Conservation (phyloP, 2,888 invertebrate genomes). For the Aphelenchoides bicaudatus region DNA sequence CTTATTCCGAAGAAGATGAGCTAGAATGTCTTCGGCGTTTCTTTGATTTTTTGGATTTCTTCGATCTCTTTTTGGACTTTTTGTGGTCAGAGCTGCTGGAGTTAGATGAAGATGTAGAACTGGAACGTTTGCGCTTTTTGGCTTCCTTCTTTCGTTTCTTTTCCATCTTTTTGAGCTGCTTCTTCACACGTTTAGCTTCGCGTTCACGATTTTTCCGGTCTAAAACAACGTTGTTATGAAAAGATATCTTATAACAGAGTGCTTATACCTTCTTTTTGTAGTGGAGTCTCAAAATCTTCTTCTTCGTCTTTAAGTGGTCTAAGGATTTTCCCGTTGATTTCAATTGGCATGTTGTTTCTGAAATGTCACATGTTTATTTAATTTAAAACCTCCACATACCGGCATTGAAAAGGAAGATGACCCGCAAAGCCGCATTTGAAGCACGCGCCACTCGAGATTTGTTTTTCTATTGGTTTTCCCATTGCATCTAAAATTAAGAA, state of each 20-base stretch:
- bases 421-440: slow-evolving; percentile 61
- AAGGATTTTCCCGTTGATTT: slow-evolving; percentile 39
- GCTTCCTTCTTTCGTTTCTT: slow-evolving; percentile 25
- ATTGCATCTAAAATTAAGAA: slow-evolving; percentile 19
- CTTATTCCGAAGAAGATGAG: slow-evolving; percentile 13
- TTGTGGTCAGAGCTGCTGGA: slow-evolving; percentile 12
- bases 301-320: slow-evolving; percentile 63
- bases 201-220: no score
- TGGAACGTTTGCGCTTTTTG: slow-evolving; percentile 13
- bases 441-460: slow-evolving; percentile 49
- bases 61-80: slow-evolving; percentile 21
- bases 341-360: slow-evolving; percentile 62
- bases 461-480: slow-evolving; percentile 25
- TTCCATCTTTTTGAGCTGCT: slow-evolving; percentile 30
- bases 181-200: no score
- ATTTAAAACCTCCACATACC: no score
- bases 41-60: slow-evolving; percentile 24
- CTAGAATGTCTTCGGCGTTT: slow-evolving; percentile 29
- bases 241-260: not conserved
- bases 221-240: not conserved
- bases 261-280: slow-evolving; percentile 29
- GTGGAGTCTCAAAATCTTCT: slow-evolving; percentile 59
- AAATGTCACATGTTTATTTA: no score
- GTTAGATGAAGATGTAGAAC: not conserved
- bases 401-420: slow-evolving; percentile 63